phyloP scores from a whole-genome alignment of 2,888 invertebrate species.

The Callosobruchus maculatus region DNA sequence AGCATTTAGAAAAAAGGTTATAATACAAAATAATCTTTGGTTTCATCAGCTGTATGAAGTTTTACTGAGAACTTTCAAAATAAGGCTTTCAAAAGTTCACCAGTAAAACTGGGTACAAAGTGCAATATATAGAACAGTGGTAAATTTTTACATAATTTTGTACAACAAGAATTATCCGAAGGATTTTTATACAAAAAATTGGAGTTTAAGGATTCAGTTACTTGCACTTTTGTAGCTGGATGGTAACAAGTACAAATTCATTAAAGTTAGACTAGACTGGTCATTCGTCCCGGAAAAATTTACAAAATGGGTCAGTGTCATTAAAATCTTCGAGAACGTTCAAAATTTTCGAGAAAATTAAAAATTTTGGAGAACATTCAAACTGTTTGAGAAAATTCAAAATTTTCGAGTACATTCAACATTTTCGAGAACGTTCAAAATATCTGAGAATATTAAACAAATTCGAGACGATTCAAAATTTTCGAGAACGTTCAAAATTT shows the following conservation, averaged over 20 bases:
- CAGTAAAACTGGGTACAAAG: slow-evolving; percentile 43
- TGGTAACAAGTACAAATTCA: slow-evolving; percentile 6
- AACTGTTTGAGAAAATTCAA: too few species aligned
- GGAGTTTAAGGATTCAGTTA: slow-evolving; percentile 1
- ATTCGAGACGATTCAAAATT: too few species aligned
- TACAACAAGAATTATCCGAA: slow-evolving; percentile 13
- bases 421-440: too few species aligned
- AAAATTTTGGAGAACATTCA: too few species aligned
- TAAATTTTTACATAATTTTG: slow-evolving; percentile 27
- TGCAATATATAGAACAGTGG: slow-evolving; percentile 43
- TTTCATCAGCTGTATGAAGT: slow-evolving; percentile 49
- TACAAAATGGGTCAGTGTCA: slow-evolving; percentile 2
- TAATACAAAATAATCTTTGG: slow-evolving; percentile 41
- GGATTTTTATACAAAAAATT: slow-evolving; percentile 20
- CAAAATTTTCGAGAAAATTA: too few species aligned
- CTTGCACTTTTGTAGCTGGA: slow-evolving; percentile 13
- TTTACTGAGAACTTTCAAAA: slow-evolving; percentile 41
- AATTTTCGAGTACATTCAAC: too few species aligned
- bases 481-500: too few species aligned
- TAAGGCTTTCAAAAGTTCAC: slow-evolving; percentile 26
- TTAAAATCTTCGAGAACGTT: background rate
- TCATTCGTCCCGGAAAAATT: slow-evolving; percentile 13
- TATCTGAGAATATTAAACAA: too few species aligned
- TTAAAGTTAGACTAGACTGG: slow-evolving; percentile 17
- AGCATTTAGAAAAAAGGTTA: slow-evolving; percentile 13